Base-by-base conservation (phyloP, 2,888 invertebrate genomes). In the Nematopogon swammerdamellus region DNA sequence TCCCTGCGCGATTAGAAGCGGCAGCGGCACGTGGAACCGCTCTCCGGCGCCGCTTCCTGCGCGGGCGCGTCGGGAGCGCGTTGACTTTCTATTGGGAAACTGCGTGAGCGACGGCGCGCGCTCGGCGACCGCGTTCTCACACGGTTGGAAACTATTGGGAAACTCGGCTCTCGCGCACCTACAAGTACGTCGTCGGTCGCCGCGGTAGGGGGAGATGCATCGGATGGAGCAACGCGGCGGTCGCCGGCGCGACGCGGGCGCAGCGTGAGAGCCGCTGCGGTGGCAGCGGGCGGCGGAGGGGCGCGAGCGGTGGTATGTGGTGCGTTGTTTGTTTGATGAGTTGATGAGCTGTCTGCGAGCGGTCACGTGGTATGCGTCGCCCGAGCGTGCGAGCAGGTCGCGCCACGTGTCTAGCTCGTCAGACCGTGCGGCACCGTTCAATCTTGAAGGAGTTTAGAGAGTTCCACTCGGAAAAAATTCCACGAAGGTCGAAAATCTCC, bases 31-130 rank as follows among this genome's bases (percentile, higher is more conserved):
- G n/a, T 59, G 53, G 57, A 53, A 57, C 60, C 63, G 62, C 63
- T 63, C 60, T 56, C 55, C 58, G 50, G 54, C 51, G 52, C 55
- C 55, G 55, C 55, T 59, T 57, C 58, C 59, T 63, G 65, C 68
- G 66, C 58, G 64, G 62, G 64, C 58, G 52, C 57, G 61, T 63
- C 64, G 62, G 60, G 56, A 58, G 75, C 60, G 65, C 64, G 68
- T 70, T 75, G 73, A 76, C 76, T 79, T 79, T 79, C 77, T 77
- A 77, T 71, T 75, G 74, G 75, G 75, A 75, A 76, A 74, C 71
- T n/a, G n/a, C n/a, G n/a, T n/a, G n/a, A n/a, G n/a, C n/a, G n/a
- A n/a, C n/a, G n/a, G n/a, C n/a, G n/a, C n/a, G n/a, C n/a, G n/a
- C n/a, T n/a, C n/a, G n/a, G 52, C 46, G 56, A 56, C 44, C 56